Evolutionary conservation across 2,113 vertebrate species (phyloP).

Genomic region (Ictalurus furcatus): DNA sequence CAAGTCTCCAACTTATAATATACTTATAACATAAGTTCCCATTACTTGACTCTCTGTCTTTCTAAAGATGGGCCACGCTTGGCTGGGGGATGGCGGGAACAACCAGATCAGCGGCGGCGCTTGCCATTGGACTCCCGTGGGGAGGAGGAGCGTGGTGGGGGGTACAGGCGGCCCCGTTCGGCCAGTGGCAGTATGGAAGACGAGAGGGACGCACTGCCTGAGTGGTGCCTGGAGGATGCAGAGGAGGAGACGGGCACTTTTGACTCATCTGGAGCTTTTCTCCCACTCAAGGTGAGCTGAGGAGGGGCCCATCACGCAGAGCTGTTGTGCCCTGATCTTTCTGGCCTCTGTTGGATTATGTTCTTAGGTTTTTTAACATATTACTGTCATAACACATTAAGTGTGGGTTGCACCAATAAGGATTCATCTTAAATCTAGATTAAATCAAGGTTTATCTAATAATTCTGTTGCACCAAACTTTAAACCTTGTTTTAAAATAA

Average conservation of each 20-base stretch:
- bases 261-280: slow-evolving; percentile 95
- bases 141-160: slow-evolving; percentile 84
- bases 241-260: slow-evolving; percentile 98
- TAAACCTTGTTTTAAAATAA: no score
- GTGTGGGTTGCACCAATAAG: no score
- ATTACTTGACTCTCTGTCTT: neutral
- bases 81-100: slow-evolving; percentile 92
- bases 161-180: slow-evolving; percentile 86
- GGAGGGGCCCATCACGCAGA: neutral
- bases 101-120: slow-evolving; percentile 87
- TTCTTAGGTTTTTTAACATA: neutral
- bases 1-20: no score
- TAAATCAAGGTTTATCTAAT: no score
- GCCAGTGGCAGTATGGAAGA: slow-evolving; percentile 94
- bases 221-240: slow-evolving; percentile 97
- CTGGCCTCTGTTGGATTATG: neutral
- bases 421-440: no score
- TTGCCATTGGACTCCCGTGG: slow-evolving; percentile 94
- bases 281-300: slow-evolving; percentile 85
- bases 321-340: neutral
- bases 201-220: slow-evolving; percentile 91
- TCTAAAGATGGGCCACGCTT: slow-evolving; percentile 81
- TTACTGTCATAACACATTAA: no score
- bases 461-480: no score
- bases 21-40: neutral